Evolutionary conservation across 1,140 invertebrate species (phyloP), one percentile per base, ranked within the genome.

Genomic region (Meloidogyne hapla): DNA sequence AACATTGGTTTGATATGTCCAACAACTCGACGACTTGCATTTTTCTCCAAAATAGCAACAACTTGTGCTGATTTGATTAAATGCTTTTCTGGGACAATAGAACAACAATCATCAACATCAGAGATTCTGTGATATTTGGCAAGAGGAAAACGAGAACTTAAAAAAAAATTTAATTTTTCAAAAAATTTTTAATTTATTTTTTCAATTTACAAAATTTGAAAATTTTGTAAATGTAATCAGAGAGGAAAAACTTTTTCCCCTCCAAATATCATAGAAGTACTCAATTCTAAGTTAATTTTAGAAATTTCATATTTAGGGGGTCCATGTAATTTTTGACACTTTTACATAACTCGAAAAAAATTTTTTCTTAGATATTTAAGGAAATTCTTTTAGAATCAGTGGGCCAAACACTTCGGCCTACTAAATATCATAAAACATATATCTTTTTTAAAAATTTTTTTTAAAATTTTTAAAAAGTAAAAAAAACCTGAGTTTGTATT

Each of bases 1-100:
- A n/a, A 21, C 87, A 91, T 89, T 26, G 89, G 84, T 84, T 91
- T 91, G 68, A 94, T 83, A 69, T 83, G 87, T 5, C 93, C 93
- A 28, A 73, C 71, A 23, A 73, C 64, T 73, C 64, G 48, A 0
- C 71, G 45, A 61, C 23, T 64, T 8, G 71, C 71, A 12, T 40
- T 61, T 40, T 73, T 23, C 12, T 73, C 71, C 56, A 63, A n/a
- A 15, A 73, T 64, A 21, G 71, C 71, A 23, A 73, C 71, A 38
- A 73, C 71, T 33, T 65, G 26, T 6, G 71, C 71, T 21, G 71
- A 63, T 63, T 73, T 73, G 23, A 38, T 73, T 9, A 73, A 73
- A 38, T 63, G 71, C 18, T 38, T 64, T 42, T 61, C 23, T 38
- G 23, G n/a, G 4, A 61, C 21, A 73, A 56, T 56, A n/a, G 4